Percentiles rank a stretch among this genome's conserved stretches.
Evolutionary conservation across 2,888 invertebrate species (phyloP).

Genomic region (Linnaemya tessellans): DNA sequence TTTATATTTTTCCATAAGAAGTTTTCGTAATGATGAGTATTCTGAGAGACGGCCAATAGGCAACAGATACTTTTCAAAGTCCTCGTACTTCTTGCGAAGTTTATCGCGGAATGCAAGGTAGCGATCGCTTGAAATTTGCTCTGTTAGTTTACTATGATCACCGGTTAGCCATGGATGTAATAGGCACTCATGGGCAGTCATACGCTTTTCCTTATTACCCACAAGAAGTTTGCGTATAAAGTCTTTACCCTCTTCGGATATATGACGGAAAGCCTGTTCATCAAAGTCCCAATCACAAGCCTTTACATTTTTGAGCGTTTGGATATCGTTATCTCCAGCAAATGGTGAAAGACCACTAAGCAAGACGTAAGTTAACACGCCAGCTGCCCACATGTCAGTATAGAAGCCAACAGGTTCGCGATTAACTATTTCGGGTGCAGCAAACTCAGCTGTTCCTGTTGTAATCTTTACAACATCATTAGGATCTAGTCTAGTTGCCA

Average conservation of each 20-base stretch:
- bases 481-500: slow-evolving; percentile 98
- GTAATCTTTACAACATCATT: slow-evolving; percentile 99
- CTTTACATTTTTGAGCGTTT: slow-evolving; percentile 98
- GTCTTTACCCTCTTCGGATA: slow-evolving; percentile 98
- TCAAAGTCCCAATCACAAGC: slow-evolving; percentile 99
- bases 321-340: slow-evolving; percentile 99
- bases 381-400: slow-evolving; percentile 99
- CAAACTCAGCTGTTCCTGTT: slow-evolving; percentile 99
- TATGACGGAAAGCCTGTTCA: slow-evolving; percentile 95
- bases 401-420: slow-evolving; percentile 99
- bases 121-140: slow-evolving; percentile 91
- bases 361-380: slow-evolving; percentile 99
- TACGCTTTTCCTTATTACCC: slow-evolving; percentile 97
- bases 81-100: slow-evolving; percentile 91
- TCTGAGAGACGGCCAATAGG: slow-evolving; percentile 98
- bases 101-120: slow-evolving; percentile 95
- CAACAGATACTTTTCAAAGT: slow-evolving; percentile 92
- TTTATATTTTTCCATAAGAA: slow-evolving; percentile 97
- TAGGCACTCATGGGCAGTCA: slow-evolving; percentile 99
- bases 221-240: slow-evolving; percentile 96
- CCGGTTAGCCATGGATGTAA: slow-evolving; percentile 97
- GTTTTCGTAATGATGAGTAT: slow-evolving; percentile 97
- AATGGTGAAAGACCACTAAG: slow-evolving; percentile 99
- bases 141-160: slow-evolving; percentile 90
- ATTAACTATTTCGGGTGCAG: slow-evolving; percentile 99